Evolutionary conservation across 2,888 invertebrate genomes (phyloP).

Genomic region (Pheosia gnoma): DNA sequence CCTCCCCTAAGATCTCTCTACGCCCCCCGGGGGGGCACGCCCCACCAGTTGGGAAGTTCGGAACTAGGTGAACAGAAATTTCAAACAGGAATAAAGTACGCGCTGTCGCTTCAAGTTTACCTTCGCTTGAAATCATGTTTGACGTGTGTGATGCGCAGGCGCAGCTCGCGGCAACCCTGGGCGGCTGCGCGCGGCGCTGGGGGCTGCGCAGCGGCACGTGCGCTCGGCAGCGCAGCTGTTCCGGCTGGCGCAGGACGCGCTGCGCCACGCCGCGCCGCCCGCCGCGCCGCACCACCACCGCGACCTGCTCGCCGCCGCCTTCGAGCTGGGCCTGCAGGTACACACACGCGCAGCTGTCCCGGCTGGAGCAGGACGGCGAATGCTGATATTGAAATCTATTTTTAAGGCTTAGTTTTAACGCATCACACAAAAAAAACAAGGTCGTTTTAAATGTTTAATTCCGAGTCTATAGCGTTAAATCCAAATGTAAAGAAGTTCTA

Average conservation of each 20-base stretch:
- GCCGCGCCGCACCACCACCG: conserved; percentile 90
- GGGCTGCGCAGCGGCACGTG: conserved; percentile 91
- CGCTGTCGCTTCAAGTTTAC: not conserved
- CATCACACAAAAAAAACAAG: too few relatives aligned
- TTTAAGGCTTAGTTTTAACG: too few relatives aligned
- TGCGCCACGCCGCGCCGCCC: conserved; percentile 90
- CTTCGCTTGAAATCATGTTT: not conserved
- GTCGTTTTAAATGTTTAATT: too few relatives aligned
- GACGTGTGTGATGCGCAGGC: conserved; percentile 43
- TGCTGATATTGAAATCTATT: too few relatives aligned
- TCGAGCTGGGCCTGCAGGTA: conserved; percentile 91
- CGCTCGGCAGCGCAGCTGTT: conserved; percentile 93
- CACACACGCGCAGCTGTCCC: not conserved
- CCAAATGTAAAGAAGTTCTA: too few relatives aligned
- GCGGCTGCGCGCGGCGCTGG: conserved; percentile 89
- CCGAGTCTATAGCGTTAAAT: too few relatives aligned
- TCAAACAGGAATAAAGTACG: too few relatives aligned
- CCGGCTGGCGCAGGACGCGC: conserved; percentile 93
- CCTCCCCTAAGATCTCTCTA: too few relatives aligned
- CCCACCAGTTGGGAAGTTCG: too few relatives aligned
- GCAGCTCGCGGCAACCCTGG: conserved; percentile 86
- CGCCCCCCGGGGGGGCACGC: too few relatives aligned
- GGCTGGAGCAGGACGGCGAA: not conserved
- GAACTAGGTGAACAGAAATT: too few relatives aligned
- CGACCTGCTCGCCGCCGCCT: conserved; percentile 90